Evolutionary conservation across 1,140 invertebrate genomes (phyloP).

Genomic region (Octopus bimaculoides): DNA sequence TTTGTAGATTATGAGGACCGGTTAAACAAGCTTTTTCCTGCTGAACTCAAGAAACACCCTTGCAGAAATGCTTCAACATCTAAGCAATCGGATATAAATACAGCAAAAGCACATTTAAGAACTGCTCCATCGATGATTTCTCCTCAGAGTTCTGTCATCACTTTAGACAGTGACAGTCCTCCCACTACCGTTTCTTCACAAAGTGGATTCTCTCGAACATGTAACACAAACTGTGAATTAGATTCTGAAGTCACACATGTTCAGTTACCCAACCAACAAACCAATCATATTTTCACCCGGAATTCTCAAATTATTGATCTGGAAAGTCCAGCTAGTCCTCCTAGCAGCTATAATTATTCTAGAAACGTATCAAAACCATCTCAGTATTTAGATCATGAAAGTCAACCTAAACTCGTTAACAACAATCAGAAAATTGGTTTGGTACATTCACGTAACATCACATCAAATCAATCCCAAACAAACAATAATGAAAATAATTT

Average conservation of each 20-base stretch:
- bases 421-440: neutral
- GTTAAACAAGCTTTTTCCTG: no score
- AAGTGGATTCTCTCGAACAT: no score
- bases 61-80: no score
- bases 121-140: neutral
- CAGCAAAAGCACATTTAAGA: neutral
- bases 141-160: neutral
- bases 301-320: no score
- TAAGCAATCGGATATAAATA: no score
- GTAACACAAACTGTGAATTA: no score
- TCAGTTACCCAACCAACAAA: no score
- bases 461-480: neutral
- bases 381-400: neutral
- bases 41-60: no score
- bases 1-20: no score
- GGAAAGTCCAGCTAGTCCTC: neutral
- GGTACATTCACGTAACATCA: neutral
- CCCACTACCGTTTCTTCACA: no score
- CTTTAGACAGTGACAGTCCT: neutral
- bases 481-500: neutral
- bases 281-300: no score
- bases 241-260: no score
- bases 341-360: neutral
- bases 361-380: neutral
- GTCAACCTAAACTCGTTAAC: neutral